Percentiles rank a stretch among this genome's conserved stretches.
These are phyloP conservation scores for Harpalus rubripes DNA, from an alignment of 2,888 invertebrate genomes.

Conservation along the genomic window DNA sequence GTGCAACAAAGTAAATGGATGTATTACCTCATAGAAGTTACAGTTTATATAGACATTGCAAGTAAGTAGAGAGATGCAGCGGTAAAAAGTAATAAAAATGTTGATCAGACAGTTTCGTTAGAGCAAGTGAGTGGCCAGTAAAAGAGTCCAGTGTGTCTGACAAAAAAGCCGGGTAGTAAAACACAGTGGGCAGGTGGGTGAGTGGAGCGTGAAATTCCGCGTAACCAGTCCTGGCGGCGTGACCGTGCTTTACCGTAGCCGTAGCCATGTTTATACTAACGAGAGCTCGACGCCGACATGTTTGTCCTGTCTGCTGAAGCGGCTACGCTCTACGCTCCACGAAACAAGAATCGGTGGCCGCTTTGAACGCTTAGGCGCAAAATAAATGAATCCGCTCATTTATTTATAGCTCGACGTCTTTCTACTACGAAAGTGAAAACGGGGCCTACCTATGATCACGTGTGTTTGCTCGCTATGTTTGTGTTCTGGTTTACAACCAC, in stretches of 20 bases:
- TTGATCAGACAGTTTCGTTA: not conserved
- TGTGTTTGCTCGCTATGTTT: slow-evolving; percentile 55
- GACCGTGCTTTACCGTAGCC: slow-evolving; percentile 43
- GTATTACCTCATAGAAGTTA: not conserved
- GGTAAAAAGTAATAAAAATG: not conserved
- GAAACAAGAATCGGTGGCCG: slow-evolving; percentile 36
- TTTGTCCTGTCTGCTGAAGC: slow-evolving; percentile 56
- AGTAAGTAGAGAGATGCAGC: not conserved
- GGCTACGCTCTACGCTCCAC: slow-evolving; percentile 44
- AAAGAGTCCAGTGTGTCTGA: not conserved
- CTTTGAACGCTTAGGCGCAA: slow-evolving; percentile 61
- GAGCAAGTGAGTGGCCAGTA: not conserved
- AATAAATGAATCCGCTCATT: slow-evolving; percentile 63
- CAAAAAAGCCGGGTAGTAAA: slow-evolving; percentile 31
- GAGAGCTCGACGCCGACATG: too few species aligned
- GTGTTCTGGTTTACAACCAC: slow-evolving; percentile 64
- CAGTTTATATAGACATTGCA: not conserved
- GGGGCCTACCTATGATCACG: slow-evolving; percentile 43
- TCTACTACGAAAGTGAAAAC: slow-evolving; percentile 40
- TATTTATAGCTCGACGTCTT: slow-evolving; percentile 59
- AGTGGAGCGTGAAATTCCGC: slow-evolving; percentile 48
- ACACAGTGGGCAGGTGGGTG: slow-evolving; percentile 35
- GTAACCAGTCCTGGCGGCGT: slow-evolving; percentile 50
- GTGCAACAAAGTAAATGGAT: too few species aligned
- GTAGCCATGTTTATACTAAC: slow-evolving; percentile 33